Evolutionary conservation across 1,140 invertebrate species (phyloP), one percentile per base, ranked within the genome.

Genomic region (Drosophila kohkoa): DNA sequence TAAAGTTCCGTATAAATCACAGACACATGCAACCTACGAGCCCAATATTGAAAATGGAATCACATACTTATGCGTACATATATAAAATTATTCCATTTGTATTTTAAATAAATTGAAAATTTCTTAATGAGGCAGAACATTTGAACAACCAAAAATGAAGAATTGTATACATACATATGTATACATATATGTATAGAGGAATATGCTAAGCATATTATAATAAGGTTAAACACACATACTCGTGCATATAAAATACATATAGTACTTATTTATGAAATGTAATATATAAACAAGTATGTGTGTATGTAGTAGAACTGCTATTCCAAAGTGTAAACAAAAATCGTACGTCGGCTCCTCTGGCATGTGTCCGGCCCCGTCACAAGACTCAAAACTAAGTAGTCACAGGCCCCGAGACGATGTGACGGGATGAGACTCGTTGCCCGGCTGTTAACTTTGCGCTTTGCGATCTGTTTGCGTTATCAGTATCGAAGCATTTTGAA

Each of bases 1-100:
- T 82, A 82, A 82, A 86, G 82, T 79, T 88, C 58, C 49, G 62
- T 48, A 71, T 74, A 86, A 69, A 82, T 60, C 72, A 81, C 69
- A 46, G 76, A 64, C 82, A 88, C 82, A 86, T 77, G 83, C 80
- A 86, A 64, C 70, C 48, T 58, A 30, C 49, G 68, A 77, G 72
- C 64, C 64, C 28, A 30, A 48, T 79, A 73, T 79, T 62, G 79
- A 87, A 87, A 74, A 86, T 78, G 49, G 20, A 49, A 28, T 13
- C 32, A 68, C 13, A 28, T n/a, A 59, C 10, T 38, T 38, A 38
- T 30, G 16, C 6, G 35, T 38, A 48, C 3, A 49, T 55, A n/a
- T 43, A 46, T 32, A 30, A 15, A n/a, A 30, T 7, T 51, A 16
- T 41, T 52, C 7, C 10, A 41, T 5, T 57, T 15, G 54, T 64